These are phyloP conservation scores for Mirounga angustirostris DNA, from an alignment of 2,113 vertebrate species.

Conservation along the genomic window DNA sequence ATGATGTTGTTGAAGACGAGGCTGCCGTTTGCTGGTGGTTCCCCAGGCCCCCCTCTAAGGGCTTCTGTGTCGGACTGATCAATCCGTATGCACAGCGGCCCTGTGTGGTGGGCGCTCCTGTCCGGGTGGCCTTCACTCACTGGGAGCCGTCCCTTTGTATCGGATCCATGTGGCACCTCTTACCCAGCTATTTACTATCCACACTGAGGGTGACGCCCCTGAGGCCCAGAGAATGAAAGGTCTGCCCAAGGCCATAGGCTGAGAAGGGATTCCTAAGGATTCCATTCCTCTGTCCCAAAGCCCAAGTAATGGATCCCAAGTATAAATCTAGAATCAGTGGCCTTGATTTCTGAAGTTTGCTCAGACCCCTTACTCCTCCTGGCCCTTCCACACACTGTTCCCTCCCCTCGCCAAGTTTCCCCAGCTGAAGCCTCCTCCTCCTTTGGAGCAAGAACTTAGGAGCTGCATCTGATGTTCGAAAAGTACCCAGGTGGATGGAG, in stretches of 20 bases:
- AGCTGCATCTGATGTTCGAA: rapidly evolving
- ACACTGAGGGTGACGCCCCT: neutral
- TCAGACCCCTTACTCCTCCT: neutral
- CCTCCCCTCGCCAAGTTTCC: neutral
- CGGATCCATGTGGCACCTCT: too few relatives aligned
- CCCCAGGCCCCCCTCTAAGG: neutral
- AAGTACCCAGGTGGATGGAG: rapidly evolving
- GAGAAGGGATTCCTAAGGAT: neutral
- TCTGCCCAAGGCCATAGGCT: neutral
- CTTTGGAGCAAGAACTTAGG: neutral
- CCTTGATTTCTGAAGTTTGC: neutral
- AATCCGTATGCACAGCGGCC: neutral
- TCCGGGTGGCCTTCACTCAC: rapidly evolving
- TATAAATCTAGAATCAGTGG: neutral
- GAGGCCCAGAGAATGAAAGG: neutral
- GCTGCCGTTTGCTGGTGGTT: rapidly evolving
- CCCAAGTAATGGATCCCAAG: neutral
- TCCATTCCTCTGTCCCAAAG: neutral
- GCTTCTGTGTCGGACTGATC: rapidly evolving
- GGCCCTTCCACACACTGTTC: neutral
- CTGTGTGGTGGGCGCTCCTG: neutral
- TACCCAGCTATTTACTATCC: too few relatives aligned
- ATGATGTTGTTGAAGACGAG: neutral
- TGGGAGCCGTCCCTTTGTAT: neutral
- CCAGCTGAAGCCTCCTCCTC: neutral